Evolutionary conservation across 2,888 invertebrate genomes (phyloP), one percentile per base, ranked within the genome.

Genomic region (Diarsia rubi): DNA sequence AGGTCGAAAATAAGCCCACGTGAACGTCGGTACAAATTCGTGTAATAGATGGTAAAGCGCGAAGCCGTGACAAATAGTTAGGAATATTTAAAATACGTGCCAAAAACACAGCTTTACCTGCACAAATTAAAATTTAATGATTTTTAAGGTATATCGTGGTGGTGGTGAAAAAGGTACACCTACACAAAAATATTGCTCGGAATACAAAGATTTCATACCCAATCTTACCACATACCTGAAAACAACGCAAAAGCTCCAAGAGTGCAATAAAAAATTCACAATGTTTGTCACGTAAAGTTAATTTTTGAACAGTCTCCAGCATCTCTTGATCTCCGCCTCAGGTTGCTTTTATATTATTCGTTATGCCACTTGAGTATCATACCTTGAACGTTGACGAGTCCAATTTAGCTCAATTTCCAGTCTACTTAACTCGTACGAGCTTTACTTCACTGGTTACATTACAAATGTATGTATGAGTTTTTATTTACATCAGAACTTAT

Each of bases 341-440:
- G 72, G 75, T 83, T 75, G 80, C 77, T 80, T 84, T 81, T 81
- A 81, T 87, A 82, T 77, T 75, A 81, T 82, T 78, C 80, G 78
- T 73, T 79, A 67, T 78, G 73, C 79, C 73, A 67, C 87, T 84
- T 77, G 78, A 78, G 84, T 81, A 82, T 82, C 80, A 86, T 81
- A 79, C 71, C 78, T 79, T 57, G 73, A 69, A 64, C 68, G 70
- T 73, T 52, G 66, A 82, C 84, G 27, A 86, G 78, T 60, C 78
- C 79, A 87, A 86, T 87, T 86, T 87, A 79, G 81, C 81, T 83
- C 73, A 65, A 79, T 80, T 76, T 86, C 75, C 71, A 73, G 75
- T 73, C 54, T 59, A 67, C 59, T 52, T 47, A 54, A 65, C 71
- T 52, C 49, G 63, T 19, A 67, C 44, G 31, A 72, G 52, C 31